A percentile compares a stretch with the other conserved stretches of the same genome.
Evolutionary conservation across 2,113 vertebrate genomes (phyloP).

Genomic region (Cavia aperea): DNA sequence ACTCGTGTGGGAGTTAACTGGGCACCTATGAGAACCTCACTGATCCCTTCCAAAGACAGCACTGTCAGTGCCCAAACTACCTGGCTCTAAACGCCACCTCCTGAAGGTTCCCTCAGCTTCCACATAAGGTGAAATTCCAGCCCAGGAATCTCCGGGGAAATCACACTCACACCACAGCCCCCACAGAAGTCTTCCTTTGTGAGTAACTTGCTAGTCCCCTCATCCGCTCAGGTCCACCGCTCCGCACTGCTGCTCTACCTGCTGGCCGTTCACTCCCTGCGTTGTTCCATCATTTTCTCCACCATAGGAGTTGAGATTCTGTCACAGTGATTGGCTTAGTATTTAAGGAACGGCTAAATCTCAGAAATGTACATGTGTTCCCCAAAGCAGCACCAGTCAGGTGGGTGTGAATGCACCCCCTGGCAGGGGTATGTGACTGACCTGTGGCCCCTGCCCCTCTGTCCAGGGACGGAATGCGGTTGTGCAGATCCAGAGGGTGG

Average conservation of each 20-base stretch:
- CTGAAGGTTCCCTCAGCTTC: neutral
- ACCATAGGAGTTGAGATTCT: neutral
- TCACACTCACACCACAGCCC: neutral
- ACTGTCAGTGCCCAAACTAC: neutral
- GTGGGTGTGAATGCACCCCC: neutral
- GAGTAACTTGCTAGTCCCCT: neutral
- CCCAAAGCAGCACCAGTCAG: neutral
- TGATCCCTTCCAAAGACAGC: neutral
- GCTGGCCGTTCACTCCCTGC: neutral
- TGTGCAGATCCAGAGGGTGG: neutral
- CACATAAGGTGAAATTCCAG: neutral
- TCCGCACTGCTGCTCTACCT: fast-evolving
- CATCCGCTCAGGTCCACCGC: no score
- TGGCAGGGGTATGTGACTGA: neutral
- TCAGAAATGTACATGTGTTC: neutral
- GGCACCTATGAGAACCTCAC: neutral
- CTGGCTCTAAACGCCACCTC: no score
- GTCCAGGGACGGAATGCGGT: neutral
- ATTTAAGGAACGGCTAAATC: neutral
- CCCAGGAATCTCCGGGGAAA: neutral
- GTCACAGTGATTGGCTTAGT: neutral
- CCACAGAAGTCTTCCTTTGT: neutral
- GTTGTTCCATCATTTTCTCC: neutral
- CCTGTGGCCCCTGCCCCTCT: neutral
- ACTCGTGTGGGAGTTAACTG: neutral